Evolutionary conservation across 2,888 invertebrate species (phyloP).

Genomic region (Melanchra persicariae): DNA sequence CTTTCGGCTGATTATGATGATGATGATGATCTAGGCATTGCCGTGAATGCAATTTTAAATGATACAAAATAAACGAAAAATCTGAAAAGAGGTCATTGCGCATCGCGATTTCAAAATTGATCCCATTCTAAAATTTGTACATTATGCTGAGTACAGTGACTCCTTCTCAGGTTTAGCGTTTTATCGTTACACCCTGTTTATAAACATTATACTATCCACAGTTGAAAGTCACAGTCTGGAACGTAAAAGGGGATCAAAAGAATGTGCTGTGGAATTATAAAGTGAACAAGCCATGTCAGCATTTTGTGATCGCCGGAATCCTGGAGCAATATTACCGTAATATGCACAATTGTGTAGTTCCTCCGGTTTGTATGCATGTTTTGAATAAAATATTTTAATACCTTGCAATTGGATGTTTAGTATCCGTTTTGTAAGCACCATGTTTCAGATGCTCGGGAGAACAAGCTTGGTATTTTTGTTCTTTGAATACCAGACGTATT

Average conservation of each 20-base stretch:
- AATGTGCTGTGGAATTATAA: constrained; percentile 62
- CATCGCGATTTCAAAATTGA: too few relatives aligned
- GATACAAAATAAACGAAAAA: too few relatives aligned
- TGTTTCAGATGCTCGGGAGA: background rate
- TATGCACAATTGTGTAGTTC: constrained; percentile 51
- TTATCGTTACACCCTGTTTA: too few relatives aligned
- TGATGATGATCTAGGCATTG: too few relatives aligned
- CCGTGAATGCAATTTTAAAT: too few relatives aligned
- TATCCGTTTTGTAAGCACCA: background rate
- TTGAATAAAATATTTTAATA: constrained; percentile 20
- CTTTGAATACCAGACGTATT: background rate
- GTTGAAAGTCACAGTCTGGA: constrained; percentile 51
- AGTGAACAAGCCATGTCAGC: constrained; percentile 66
- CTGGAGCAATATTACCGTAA: constrained; percentile 30
- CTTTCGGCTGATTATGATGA: too few relatives aligned
- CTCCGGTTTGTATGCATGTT: constrained; percentile 50
- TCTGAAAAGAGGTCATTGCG: too few relatives aligned
- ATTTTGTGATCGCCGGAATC: constrained; percentile 49
- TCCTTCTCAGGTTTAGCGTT: too few relatives aligned
- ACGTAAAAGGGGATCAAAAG: constrained; percentile 49
- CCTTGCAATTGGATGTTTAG: background rate
- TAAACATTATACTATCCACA: background rate
- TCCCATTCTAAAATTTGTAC: too few relatives aligned
- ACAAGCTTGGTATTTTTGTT: background rate
- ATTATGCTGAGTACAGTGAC: too few relatives aligned